phyloP scores from a whole-genome alignment of 1,140 invertebrate genomes.

The Drosophila punjabiensis region DNA sequence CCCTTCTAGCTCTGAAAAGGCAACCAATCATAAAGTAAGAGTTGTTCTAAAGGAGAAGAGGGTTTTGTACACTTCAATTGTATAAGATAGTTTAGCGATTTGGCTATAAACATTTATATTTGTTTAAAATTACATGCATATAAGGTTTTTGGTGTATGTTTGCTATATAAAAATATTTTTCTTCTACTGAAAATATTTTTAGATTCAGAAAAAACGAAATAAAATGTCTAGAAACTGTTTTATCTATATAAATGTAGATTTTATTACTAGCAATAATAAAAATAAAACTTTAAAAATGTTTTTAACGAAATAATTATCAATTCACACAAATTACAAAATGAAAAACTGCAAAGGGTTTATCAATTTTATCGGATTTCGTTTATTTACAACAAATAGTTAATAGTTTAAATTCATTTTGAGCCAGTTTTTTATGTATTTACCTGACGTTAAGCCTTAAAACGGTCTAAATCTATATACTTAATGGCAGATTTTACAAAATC shows the following conservation, averaged over 20 bases:
- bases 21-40: background rate
- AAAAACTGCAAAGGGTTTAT: conserved; percentile 9
- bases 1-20: background rate
- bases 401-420: conserved; percentile 34
- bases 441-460: conserved; percentile 2
- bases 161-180: background rate
- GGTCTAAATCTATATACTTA: background rate
- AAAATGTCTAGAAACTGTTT: background rate
- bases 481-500: conserved; percentile 13
- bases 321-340: conserved; percentile 16
- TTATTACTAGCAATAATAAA: background rate
- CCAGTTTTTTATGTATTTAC: background rate
- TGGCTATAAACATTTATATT: background rate
- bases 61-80: no score
- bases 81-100: background rate
- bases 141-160: background rate
- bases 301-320: background rate
- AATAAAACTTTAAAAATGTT: background rate
- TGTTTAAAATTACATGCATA: conserved; percentile 1
- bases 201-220: background rate
- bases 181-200: background rate
- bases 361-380: background rate
- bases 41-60: background rate
- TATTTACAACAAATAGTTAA: conserved; percentile 13
- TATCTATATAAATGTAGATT: background rate